phyloP scores from a whole-genome alignment of 2,888 invertebrate species.

The Macroteleia sp. region DNA sequence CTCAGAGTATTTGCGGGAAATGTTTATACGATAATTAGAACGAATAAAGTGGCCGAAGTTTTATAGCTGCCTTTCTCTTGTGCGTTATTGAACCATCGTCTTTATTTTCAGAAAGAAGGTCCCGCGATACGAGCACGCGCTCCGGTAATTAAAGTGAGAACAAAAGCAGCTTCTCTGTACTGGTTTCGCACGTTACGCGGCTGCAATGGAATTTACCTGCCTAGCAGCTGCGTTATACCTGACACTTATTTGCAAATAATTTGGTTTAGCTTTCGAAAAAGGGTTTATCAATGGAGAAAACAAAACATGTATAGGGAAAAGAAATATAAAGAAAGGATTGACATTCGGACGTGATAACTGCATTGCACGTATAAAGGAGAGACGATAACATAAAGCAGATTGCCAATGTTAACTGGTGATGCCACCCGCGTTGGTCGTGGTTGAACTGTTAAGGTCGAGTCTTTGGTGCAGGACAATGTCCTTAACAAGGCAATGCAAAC shows the following conservation, averaged over 20 bases:
- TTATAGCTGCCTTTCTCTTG: constrained; percentile 56
- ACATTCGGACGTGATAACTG: no score
- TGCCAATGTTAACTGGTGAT: no score
- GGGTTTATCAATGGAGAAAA: constrained; percentile 26
- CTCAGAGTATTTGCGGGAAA: constrained; percentile 9
- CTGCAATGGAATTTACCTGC: constrained; percentile 59
- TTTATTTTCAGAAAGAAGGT: constrained; percentile 61
- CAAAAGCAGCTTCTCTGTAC: constrained; percentile 62
- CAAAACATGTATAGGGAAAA: not conserved
- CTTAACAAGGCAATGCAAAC: constrained; percentile 62
- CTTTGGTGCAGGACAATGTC: constrained; percentile 65
- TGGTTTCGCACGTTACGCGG: constrained; percentile 64
- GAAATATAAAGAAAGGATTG: no score
- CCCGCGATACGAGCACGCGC: constrained; percentile 65
- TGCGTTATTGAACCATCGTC: constrained; percentile 40
- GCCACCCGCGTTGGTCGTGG: constrained; percentile 1
- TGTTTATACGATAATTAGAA: constrained; percentile 52
- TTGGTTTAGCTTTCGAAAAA: constrained; percentile 39
- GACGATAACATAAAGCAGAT: no score
- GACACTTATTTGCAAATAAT: constrained; percentile 53
- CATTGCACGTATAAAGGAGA: no score
- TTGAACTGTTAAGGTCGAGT: constrained; percentile 63
- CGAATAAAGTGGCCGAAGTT: constrained; percentile 41
- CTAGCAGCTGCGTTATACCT: constrained; percentile 63
- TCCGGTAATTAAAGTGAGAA: constrained; percentile 66